These are phyloP conservation scores for Lymantria dispar DNA, from an alignment of 2,888 invertebrate genomes.

Conservation along the genomic window DNA sequence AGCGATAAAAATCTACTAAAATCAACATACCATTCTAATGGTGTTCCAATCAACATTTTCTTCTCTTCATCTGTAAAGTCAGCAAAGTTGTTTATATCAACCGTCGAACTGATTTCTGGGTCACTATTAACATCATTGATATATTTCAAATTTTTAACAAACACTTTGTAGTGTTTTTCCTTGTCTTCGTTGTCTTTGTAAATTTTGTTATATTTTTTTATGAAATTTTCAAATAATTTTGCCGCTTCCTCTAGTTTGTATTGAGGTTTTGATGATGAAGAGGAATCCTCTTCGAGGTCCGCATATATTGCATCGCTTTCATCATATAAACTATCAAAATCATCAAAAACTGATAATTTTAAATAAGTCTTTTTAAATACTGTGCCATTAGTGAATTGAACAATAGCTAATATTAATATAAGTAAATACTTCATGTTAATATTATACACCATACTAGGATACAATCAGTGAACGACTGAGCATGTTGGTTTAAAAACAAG, in stretches of 20 bases:
- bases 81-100: slow-evolving; percentile 56
- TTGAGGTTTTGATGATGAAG: slow-evolving; percentile 32
- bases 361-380: background rate
- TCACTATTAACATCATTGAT: slow-evolving; percentile 52
- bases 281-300: slow-evolving; percentile 15
- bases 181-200: slow-evolving; percentile 48
- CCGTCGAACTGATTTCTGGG: slow-evolving; percentile 28
- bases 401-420: slow-evolving; percentile 18
- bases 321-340: slow-evolving; percentile 13
- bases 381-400: slow-evolving; percentile 17
- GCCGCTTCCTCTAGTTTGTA: slow-evolving; percentile 56
- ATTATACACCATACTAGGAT: slow-evolving; percentile 20
- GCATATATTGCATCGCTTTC: slow-evolving; percentile 9
- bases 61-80: slow-evolving; percentile 44
- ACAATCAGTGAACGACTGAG: slow-evolving; percentile 25
- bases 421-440: slow-evolving; percentile 35
- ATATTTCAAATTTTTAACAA: slow-evolving; percentile 48
- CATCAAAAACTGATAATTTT: slow-evolving; percentile 1
- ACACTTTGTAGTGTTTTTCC: slow-evolving; percentile 45
- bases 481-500: slow-evolving; percentile 20
- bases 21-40: background rate
- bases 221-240: slow-evolving; percentile 47
- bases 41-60: slow-evolving; percentile 2
- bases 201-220: slow-evolving; percentile 44
- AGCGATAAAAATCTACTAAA: background rate